Evolutionary conservation across 2,113 vertebrate genomes (phyloP).

Genomic region (Dicerorhinus sumatrensis): DNA sequence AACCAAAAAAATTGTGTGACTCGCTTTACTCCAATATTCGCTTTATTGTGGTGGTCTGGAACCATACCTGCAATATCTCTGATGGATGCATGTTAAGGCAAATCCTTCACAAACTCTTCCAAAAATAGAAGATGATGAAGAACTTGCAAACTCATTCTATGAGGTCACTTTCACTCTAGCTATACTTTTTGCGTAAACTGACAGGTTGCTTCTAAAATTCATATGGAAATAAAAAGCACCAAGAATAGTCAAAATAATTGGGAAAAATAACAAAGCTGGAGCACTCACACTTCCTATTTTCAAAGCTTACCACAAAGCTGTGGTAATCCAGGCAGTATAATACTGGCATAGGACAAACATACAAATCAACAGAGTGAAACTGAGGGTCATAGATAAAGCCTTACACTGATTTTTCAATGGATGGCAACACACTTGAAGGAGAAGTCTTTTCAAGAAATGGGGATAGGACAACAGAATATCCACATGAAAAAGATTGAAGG

Average conservation of each 20-base stretch:
- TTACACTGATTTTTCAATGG: neutral
- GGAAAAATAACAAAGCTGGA: neutral
- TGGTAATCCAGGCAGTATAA: neutral
- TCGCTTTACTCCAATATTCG: too few species aligned
- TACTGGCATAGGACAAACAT: neutral
- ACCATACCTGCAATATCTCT: too few species aligned
- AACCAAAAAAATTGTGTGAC: too few species aligned
- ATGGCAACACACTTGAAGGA: neutral
- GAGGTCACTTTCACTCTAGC: neutral
- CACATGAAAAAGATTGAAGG: neutral
- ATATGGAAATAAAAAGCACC: neutral
- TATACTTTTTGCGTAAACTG: neutral
- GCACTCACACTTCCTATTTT: neutral
- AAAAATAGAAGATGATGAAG: neutral
- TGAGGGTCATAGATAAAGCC: neutral
- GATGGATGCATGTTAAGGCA: neutral
- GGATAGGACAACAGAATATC: neutral
- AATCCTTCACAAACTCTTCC: neutral
- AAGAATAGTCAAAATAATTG: neutral
- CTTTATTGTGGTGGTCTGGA: too few species aligned
- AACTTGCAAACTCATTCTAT: neutral
- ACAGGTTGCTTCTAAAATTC: neutral
- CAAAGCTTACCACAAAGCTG: neutral
- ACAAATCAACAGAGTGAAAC: neutral
- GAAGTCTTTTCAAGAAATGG: neutral